Evolutionary conservation across 2,888 invertebrate species (phyloP).

Genomic region (Cistogaster globosa): DNA sequence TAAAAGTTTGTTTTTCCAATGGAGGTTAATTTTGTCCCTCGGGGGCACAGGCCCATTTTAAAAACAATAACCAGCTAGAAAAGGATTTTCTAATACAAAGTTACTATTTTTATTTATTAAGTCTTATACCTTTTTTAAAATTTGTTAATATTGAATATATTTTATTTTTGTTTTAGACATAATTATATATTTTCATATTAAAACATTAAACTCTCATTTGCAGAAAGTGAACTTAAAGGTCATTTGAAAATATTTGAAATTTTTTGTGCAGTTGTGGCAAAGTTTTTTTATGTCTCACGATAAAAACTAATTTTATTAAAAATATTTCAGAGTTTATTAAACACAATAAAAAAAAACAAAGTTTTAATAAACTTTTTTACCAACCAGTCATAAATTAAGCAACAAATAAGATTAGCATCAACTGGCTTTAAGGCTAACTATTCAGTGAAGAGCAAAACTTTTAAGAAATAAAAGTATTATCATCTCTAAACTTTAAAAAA

Average conservation of each 20-base stretch:
- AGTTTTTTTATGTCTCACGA: too few species aligned
- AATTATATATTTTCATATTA: too few species aligned
- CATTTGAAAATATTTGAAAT: too few species aligned
- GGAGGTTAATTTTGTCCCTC: not conserved
- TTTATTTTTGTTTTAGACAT: not conserved
- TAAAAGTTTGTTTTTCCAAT: slow-evolving; percentile 30
- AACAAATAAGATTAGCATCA: not conserved
- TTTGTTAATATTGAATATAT: not conserved
- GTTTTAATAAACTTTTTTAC: not conserved
- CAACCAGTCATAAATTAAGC: not conserved
- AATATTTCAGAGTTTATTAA: not conserved
- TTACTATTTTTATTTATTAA: not conserved
- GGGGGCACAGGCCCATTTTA: not conserved
- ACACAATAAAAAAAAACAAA: not conserved
- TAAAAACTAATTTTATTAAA: not conserved
- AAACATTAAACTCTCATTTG: too few species aligned
- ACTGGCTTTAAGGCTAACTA: too few species aligned
- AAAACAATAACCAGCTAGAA: not conserved
- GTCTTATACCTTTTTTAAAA: too few species aligned
- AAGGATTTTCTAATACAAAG: not conserved
- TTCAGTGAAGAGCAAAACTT: too few species aligned
- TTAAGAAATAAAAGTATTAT: too few species aligned
- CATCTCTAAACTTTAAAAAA: too few species aligned
- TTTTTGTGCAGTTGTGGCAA: too few species aligned
- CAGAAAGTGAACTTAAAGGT: too few species aligned